Evolutionary conservation across 1,140 invertebrate genomes (phyloP).

Genomic region (Ooceraea biroi): DNA sequence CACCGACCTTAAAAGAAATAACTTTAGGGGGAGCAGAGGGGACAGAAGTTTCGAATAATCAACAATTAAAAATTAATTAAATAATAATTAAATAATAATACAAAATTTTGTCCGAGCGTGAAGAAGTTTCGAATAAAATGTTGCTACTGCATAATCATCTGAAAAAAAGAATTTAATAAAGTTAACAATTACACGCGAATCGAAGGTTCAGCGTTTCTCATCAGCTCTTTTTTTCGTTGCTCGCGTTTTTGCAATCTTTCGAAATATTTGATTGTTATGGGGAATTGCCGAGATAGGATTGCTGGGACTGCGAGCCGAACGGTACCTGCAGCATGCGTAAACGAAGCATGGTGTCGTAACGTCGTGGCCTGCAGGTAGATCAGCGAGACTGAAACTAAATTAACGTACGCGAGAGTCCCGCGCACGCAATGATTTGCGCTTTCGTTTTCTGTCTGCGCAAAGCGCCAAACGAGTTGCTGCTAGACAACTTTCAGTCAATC

Average conservation of each 20-base stretch:
- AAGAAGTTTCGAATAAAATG: background rate
- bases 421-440: background rate
- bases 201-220: slow-evolving; percentile 32
- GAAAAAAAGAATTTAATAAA: background rate
- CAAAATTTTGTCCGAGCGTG: no score
- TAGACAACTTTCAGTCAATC: slow-evolving; percentile 29
- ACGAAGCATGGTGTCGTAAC: slow-evolving; percentile 33
- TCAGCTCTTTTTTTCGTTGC: background rate
- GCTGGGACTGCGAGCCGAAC: slow-evolving; percentile 5
- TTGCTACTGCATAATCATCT: background rate
- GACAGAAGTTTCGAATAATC: no score
- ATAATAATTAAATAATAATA: no score
- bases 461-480: background rate
- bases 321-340: slow-evolving; percentile 44
- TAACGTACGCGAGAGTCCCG: background rate
- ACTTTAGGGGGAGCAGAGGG: no score
- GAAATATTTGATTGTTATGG: slow-evolving; percentile 48
- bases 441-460: background rate
- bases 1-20: background rate
- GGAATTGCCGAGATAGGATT: slow-evolving; percentile 24
- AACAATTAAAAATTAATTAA: no score
- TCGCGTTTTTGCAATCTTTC: slow-evolving; percentile 33
- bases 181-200: slow-evolving; percentile 25
- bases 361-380: background rate
- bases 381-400: slow-evolving; percentile 27